These are phyloP conservation scores for Heteromyza rotundicornis DNA, from an alignment of 2,888 invertebrate species.

Conservation along the genomic window DNA sequence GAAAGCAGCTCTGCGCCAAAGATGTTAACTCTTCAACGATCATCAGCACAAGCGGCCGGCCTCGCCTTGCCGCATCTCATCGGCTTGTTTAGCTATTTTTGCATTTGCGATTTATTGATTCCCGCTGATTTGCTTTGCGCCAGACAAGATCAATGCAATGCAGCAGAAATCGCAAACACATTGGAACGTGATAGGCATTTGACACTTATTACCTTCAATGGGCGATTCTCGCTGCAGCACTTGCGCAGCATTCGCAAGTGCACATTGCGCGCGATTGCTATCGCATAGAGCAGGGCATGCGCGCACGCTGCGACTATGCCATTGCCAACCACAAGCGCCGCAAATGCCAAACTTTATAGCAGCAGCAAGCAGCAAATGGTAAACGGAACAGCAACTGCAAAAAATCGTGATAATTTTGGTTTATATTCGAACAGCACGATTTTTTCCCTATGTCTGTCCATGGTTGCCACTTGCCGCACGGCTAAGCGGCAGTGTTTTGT, in stretches of 20 bases:
- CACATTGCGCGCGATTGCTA: neutral
- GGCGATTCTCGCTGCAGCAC: constrained; percentile 21
- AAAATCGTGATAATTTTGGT: constrained; percentile 56
- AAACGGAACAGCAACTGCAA: constrained; percentile 6
- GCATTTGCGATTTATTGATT: neutral
- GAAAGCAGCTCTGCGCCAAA: neutral
- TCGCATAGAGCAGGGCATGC: neutral
- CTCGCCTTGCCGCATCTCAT: neutral
- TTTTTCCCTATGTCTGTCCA: constrained; percentile 3
- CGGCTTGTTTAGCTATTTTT: neutral
- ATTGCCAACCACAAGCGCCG: neutral
- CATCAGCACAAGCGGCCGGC: neutral
- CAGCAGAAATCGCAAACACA: constrained; percentile 28
- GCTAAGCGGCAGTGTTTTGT: constrained; percentile 8
- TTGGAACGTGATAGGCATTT: constrained; percentile 50
- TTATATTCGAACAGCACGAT: constrained; percentile 55
- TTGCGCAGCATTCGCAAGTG: constrained; percentile 17
- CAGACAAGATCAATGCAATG: constrained; percentile 18
- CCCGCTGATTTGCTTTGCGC: constrained; percentile 8
- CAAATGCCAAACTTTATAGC: constrained; percentile 9
- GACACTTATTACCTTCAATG: constrained; percentile 45
- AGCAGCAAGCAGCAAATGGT: neutral
- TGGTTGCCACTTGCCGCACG: constrained; percentile 15
- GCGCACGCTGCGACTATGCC: neutral
- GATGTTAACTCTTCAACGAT: neutral